Conservation (phyloP, 2,113 vertebrate species). For the Monarcha castaneiventris region DNA sequence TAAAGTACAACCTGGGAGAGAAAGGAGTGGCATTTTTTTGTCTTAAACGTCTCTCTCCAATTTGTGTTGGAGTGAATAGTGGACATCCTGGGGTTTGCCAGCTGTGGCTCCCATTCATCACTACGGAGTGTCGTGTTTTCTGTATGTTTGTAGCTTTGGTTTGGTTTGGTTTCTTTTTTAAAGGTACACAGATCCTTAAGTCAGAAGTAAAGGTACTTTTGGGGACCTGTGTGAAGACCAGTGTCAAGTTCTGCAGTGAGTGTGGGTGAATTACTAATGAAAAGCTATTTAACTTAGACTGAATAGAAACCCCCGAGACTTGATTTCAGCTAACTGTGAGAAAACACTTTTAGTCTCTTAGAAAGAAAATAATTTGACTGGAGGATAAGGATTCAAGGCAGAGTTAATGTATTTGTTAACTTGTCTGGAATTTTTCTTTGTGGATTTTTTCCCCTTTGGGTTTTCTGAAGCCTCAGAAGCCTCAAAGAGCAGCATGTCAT, state of each 20-base stretch:
- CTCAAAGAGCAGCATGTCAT: background rate
- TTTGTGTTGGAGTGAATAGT: background rate
- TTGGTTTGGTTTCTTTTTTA: background rate
- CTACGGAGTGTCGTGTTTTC: fast-evolving
- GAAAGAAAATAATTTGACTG: background rate
- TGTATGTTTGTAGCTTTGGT: background rate
- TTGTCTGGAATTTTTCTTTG: background rate
- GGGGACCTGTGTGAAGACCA: background rate
- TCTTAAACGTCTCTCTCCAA: background rate
- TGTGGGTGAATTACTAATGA: background rate
- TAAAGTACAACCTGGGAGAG: background rate
- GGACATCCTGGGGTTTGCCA: background rate
- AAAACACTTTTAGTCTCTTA: background rate
- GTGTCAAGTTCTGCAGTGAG: background rate
- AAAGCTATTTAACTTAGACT: background rate
- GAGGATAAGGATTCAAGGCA: background rate
- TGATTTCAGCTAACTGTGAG: background rate
- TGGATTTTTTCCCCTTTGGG: background rate
- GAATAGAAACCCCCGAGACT: background rate
- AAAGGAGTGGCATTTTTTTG: background rate
- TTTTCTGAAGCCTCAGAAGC: background rate
- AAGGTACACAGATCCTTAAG: background rate
- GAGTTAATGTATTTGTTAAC: background rate
- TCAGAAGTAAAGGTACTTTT: background rate
- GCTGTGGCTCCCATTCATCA: background rate